phyloP scores from a whole-genome alignment of 2,888 invertebrate species.

The Platypus cylindrus region DNA sequence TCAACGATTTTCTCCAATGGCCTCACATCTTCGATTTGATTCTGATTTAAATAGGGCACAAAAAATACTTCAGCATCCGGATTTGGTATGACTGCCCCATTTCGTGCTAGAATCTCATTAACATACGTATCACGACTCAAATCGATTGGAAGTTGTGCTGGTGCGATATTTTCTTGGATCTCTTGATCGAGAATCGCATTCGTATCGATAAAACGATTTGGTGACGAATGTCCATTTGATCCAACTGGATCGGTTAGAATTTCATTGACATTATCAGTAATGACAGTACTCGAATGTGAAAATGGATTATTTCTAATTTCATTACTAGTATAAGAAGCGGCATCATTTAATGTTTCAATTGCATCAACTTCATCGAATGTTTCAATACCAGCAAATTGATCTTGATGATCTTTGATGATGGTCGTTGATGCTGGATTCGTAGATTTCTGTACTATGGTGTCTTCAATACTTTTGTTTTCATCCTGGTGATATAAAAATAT shows the following conservation, averaged over 20 bases:
- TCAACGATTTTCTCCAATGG: conserved; percentile 1
- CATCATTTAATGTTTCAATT: not conserved
- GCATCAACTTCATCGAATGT: conserved; percentile 24
- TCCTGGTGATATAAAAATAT: conserved; percentile 23
- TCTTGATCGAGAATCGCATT: conserved; percentile 20
- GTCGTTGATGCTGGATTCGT: not conserved
- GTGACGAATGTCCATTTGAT: conserved; percentile 17
- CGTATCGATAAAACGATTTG: conserved; percentile 29
- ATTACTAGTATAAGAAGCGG: not conserved
- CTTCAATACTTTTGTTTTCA: no score
- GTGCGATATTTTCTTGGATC: not conserved
- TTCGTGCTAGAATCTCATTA: conserved; percentile 23
- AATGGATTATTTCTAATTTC: not conserved
- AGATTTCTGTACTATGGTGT: conserved; percentile 3
- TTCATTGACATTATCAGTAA: no score
- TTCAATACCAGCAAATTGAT: conserved; percentile 23
- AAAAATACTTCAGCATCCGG: conserved; percentile 29
- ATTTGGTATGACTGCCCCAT: conserved; percentile 23
- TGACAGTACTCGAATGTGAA: not conserved
- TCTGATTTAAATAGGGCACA: conserved; percentile 5
- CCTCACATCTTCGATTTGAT: not conserved
- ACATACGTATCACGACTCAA: conserved; percentile 26
- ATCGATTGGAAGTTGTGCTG: conserved; percentile 17
- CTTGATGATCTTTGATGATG: no score
- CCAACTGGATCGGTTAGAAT: not conserved